A percentile compares a stretch with the other conserved stretches of the same genome.
phyloP scores from a whole-genome alignment of 2,797 vertebrate species.

The Lycodopsis pacificus region DNA sequence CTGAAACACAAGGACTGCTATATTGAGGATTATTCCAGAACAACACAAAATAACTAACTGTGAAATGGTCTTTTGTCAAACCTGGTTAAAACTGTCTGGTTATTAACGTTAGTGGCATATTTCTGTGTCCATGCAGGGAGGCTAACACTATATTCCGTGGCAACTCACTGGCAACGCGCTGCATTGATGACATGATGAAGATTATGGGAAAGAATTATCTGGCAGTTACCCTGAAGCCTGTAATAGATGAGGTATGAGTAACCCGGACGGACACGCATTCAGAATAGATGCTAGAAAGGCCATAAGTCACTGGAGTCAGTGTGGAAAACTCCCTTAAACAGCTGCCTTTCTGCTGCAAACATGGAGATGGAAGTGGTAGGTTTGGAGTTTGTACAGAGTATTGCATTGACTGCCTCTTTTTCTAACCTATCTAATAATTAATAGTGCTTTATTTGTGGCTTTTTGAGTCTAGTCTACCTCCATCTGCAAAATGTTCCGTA shows the following conservation, averaged over 20 bases:
- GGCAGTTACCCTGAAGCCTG: slow-evolving; percentile 95
- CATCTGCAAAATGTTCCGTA: neutral
- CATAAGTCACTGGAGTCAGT: slow-evolving; percentile 32
- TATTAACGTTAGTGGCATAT: slow-evolving; percentile 9
- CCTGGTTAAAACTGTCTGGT: neutral
- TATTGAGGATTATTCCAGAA: neutral
- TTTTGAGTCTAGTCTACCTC: neutral
- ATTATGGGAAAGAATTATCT: slow-evolving; percentile 97
- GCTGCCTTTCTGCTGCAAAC: slow-evolving; percentile 20
- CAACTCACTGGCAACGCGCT: slow-evolving; percentile 95
- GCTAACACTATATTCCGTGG: slow-evolving; percentile 98
- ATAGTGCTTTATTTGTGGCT: neutral
- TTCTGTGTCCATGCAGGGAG: slow-evolving; percentile 85
- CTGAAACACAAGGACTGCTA: neutral
- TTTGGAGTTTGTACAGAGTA: slow-evolving; percentile 5
- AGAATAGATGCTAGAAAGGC: neutral
- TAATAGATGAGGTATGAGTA: slow-evolving; percentile 93
- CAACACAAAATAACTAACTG: neutral
- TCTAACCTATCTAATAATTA: neutral
- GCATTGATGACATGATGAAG: slow-evolving; percentile 99
- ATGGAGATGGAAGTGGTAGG: slow-evolving; percentile 24
- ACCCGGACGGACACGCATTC: slow-evolving; percentile 6
- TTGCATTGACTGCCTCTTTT: neutral
- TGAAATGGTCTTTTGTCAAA: neutral
- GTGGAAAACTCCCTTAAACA: slow-evolving; percentile 36